Conservation (phyloP, 2,797 vertebrate genomes). For the Cygnus olor region DNA sequence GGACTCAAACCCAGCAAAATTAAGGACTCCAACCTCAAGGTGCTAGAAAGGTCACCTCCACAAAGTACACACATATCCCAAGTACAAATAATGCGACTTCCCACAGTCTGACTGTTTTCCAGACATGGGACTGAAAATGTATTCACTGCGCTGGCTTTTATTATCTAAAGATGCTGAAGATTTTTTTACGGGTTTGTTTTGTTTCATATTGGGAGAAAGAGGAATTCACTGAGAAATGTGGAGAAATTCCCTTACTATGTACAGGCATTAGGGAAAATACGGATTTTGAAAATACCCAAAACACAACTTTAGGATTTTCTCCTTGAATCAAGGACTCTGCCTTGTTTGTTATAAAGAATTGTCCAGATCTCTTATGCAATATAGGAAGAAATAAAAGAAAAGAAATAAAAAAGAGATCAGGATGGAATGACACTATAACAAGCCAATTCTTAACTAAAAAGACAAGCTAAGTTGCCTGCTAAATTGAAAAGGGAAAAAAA, state of each 20-base stretch:
- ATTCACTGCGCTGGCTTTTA: background rate
- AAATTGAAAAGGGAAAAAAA: conserved; percentile 69
- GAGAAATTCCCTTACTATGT: no score
- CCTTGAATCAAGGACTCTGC: conserved; percentile 57
- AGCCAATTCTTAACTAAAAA: conserved; percentile 75
- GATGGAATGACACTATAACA: conserved; percentile 52
- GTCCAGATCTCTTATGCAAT: conserved; percentile 55
- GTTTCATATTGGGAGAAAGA: background rate
- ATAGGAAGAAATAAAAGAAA: conserved; percentile 57
- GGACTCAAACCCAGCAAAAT: background rate
- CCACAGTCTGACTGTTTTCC: background rate
- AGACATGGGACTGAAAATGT: background rate
- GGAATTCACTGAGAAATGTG: background rate
- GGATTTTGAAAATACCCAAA: background rate
- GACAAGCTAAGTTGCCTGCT: conserved; percentile 72
- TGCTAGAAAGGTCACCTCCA: background rate
- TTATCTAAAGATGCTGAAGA: background rate
- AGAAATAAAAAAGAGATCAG: conserved; percentile 30
- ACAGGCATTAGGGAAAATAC: background rate
- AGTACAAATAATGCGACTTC: background rate
- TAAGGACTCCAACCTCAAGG: background rate
- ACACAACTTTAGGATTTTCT: conserved; percentile 38
- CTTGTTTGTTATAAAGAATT: background rate
- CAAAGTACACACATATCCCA: background rate
- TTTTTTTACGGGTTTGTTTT: background rate